Base-by-base conservation (phyloP, 2,888 invertebrate genomes). In the Nemapogon koenigi region DNA sequence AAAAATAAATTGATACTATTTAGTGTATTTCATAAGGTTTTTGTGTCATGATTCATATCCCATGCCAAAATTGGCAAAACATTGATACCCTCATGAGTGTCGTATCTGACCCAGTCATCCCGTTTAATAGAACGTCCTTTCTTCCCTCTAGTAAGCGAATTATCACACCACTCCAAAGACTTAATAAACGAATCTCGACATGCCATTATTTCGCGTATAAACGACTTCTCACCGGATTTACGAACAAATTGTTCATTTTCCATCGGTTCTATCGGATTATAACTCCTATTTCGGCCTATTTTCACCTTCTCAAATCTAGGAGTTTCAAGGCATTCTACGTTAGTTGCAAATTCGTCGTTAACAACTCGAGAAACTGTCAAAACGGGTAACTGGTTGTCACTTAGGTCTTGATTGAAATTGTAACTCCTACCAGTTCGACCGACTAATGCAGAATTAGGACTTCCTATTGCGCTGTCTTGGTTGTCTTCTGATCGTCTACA, bases 131-230 rank as follows among this genome's bases (percentile, higher is more conserved):
- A 48, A 36, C 66, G 62, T 52, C 62, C 72, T 43, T 61, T 69
- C 59, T 70, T 78, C 41, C 62, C 60, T 47, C 76, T 63, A 13
- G 71, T 72, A 41, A 80, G 57, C 8, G 79, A 71, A 46, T 76
- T 78, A 49, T 80, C 80, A 48, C 70, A 78, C 69, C 72, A 76
- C 49, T 80, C 80, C 53, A 80, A 50, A 26, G 79, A 73, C 41
- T 62, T 72, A 43, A 80, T 50, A 46, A 80, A 80, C 16, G 67
- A 49, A 49, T 80, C 80, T 37, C 70, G 64, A 53, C 70, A 76
- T 41, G 62, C 59, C 44, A 76, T 46, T 26, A 80, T 59, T 42
- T 80, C 80, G 35, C 65, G 65, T 50, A 80, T 67, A 60, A 80
- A 78, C 43, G 68, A 51, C 59, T 66, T 71, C 73, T 78, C 78